Base-by-base conservation (phyloP, 2,888 invertebrate species). In the Anarsia innoxiella region DNA sequence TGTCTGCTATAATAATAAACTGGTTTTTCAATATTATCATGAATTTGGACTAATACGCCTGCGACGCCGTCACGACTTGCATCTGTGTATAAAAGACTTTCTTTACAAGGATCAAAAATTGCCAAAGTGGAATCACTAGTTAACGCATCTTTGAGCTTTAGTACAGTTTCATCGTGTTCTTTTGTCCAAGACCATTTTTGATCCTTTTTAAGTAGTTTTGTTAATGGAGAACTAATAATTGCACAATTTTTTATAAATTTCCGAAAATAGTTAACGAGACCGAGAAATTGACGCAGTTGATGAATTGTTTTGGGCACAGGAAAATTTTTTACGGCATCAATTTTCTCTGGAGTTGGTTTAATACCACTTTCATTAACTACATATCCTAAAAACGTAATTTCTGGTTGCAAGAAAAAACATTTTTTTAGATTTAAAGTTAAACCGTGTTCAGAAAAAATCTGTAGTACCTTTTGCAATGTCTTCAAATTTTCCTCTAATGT, bases 1-100 rank as follows among this genome's bases (percentile, higher is more conserved):
- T 59, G 58, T 16, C 62, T 41, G 32, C 64, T 67, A 30, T 49
- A 61, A 37, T 39, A 55, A 54, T 69, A 1, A 42, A 56, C 2
- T 54, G 55, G 61, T 30, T 50, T 51, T 34, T 49, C 53, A 0
- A 39, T 41, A 2, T 48, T 33, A 0, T 48, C 41, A 0, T 41
- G 44, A 2, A 47, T 36, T 36, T 61, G 64, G 14, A 65, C 37
- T 0, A 68, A 11, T 3, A 63, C 53, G 5, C 59, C 56, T 4
- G 58, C 59, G 10, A 65, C 11, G 2, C 67, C 65, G 0, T 51
- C 43, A 2, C 53, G 25, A 40, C 65, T 61, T 0, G 67, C 67
- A 31, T 31, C 31, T 2, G 19, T 31, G 10, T 19, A 31, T 8
- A 31, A 19, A 12, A 62, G 46, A 6, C 42, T 44, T 25, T 44